Evolutionary conservation across 2,888 invertebrate species (phyloP).

Genomic region (Eupithecia centaureata): DNA sequence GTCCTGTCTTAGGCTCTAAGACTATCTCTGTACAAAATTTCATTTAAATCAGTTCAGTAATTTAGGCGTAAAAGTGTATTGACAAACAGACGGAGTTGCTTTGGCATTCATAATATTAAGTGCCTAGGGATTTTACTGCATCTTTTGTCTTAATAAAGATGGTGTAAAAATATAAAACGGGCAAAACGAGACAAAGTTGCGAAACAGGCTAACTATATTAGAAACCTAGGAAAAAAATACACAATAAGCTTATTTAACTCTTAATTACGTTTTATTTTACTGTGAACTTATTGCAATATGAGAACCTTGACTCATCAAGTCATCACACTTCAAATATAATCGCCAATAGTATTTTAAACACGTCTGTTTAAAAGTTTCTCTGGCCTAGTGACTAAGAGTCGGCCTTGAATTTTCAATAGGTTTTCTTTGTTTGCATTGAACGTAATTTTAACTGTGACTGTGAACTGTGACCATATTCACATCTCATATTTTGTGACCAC

Average conservation of each 20-base stretch:
- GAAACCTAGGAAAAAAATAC: not conserved
- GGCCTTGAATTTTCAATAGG: slow-evolving; percentile 39
- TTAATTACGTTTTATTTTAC: slow-evolving; percentile 1
- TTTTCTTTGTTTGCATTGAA: slow-evolving; percentile 37
- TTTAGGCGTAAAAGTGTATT: too few relatives aligned
- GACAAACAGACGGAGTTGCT: too few relatives aligned
- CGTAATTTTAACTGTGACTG: slow-evolving; percentile 34
- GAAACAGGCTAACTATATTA: slow-evolving; percentile 1
- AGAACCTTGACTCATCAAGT: slow-evolving; percentile 23
- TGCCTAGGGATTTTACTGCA: slow-evolving; percentile 10
- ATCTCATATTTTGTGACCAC: too few relatives aligned
- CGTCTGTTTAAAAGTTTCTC: slow-evolving; percentile 17
- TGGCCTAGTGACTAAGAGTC: slow-evolving; percentile 33
- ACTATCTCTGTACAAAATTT: too few relatives aligned
- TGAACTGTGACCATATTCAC: slow-evolving; percentile 21
- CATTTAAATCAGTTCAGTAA: too few relatives aligned
- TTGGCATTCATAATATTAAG: too few relatives aligned
- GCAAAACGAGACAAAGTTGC: not conserved
- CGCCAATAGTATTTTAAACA: not conserved
- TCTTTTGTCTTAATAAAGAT: not conserved
- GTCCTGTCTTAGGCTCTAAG: too few relatives aligned
- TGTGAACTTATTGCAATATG: not conserved
- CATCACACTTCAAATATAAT: slow-evolving; percentile 13
- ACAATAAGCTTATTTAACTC: slow-evolving; percentile 4
- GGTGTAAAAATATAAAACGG: not conserved